Evolutionary conservation across 2,797 vertebrate species (phyloP), one percentile per base, ranked within the genome.

Genomic region (Arnoldichthys spilopterus): DNA sequence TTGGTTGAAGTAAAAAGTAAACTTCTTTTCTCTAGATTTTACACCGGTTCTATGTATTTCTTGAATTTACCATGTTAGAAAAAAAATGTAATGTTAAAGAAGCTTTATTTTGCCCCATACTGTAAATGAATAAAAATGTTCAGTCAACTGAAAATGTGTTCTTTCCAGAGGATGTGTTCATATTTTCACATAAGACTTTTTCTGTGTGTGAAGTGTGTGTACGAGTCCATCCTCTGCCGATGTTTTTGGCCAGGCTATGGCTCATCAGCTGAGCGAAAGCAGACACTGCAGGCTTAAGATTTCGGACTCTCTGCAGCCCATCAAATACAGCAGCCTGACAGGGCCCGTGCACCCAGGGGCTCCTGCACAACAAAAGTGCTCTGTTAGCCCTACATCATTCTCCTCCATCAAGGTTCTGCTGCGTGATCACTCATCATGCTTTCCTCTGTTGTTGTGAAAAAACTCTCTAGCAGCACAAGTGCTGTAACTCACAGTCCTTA

Each of bases 251-350:
- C 13, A 43, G 20, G 16, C 20, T 18, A 37, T 13, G 43, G 30
- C 61, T 58, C 32, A 79, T 73, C 64, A 67, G 22, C 18, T 71
- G 49, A 68, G 51, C 43, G 47, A 73, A 77, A 76, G 45, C 71
- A 49, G 75, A 54, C 43, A 47, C 43, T 49, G 49, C 2, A 6
- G 47, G 8, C 18, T 68, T 22, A 40, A 68, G 37, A 66, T 66
- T 49, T 49, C 53, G 5, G 53, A 47, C 56, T 15, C 76, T 37
- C 32, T n/a, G 49, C 30, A 53, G 28, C 30, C 20, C 30, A 71
- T 71, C 68, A 56, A 54, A 37, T 49, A 71, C 20, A 30, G 51
- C 32, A 18, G 16, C 6, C 11, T 53, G 79, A 49, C 49, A 58
- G 37, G 61, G 15, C 18, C 51, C 37, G 6, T 15, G 9, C 51